Conservation (phyloP, 2,888 invertebrate species). For the Stegophylla sp. region DNA sequence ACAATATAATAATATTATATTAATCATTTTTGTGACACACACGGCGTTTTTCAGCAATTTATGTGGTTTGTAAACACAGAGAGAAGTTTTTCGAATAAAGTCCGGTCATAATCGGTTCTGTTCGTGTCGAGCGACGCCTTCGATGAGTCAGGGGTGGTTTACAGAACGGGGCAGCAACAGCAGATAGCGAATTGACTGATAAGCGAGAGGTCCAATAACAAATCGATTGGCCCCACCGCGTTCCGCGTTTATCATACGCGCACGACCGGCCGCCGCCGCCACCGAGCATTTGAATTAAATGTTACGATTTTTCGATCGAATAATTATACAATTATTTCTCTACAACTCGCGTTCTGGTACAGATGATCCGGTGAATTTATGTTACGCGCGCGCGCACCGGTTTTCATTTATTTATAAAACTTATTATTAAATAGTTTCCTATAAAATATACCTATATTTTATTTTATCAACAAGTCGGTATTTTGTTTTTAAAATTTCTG, state of each 20-base stretch:
- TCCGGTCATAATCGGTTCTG: too few species aligned
- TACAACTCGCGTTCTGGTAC: conserved; percentile 16
- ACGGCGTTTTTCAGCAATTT: too few species aligned
- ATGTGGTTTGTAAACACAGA: too few species aligned
- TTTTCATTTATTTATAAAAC: background rate
- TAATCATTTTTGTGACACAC: too few species aligned
- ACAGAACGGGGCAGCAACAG: background rate
- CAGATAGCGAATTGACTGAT: conserved; percentile 8
- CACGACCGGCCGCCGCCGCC: background rate
- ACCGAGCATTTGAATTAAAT: conserved; percentile 29
- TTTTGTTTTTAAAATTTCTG: too few species aligned
- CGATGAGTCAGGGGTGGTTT: conserved; percentile 16
- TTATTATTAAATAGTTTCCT: too few species aligned
- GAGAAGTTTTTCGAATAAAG: too few species aligned
- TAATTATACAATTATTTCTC: conserved; percentile 15
- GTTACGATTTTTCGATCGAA: conserved; percentile 31
- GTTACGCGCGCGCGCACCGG: background rate
- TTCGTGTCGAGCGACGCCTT: background rate
- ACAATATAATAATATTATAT: too few species aligned
- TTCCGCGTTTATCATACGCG: conserved; percentile 23
- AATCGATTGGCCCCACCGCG: conserved; percentile 48
- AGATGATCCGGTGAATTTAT: background rate
- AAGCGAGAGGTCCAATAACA: conserved; percentile 47
- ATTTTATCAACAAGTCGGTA: too few species aligned
- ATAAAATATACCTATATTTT: too few species aligned